Base-by-base conservation (phyloP, 2,797 vertebrate genomes). In the Clamator glandarius region DNA sequence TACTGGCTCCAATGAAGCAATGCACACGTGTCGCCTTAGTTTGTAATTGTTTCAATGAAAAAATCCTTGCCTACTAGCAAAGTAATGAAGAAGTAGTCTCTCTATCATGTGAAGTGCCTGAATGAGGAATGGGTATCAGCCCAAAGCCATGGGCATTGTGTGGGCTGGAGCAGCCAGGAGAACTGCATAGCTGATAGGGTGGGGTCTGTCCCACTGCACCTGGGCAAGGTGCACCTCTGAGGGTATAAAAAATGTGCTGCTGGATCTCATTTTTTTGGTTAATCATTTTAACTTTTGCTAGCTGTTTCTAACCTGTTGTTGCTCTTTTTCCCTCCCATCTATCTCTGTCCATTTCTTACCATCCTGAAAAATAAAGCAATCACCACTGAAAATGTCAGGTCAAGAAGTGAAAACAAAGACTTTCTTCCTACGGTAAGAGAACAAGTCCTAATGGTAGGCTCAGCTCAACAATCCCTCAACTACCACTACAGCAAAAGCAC, bases 21-120 rank as follows among this genome's bases (percentile, higher is more conserved):
- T 1, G 15, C 20, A 7, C 31, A 3, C 2, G 2, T 0, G 3
- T 23, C n/a, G 35, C 3, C 54, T 58, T 9, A 3, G 26, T 6
- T 73, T 59, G 41, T 14, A 9, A 52, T 13, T 1, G 0, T 42
- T 52, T 20, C 20, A n/a, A 0, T 26, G 35, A 36, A 51, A 41
- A 68, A 19, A 21, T 18, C 31, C 33, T 42, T 12, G 6, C 36
- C n/a, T 31, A 7, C 20, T 0, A 51, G 51, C 36, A 20, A 35
- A 46, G 42, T 17, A 12, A 5, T 4, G 17, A 19, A 23, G 55
- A 4, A 6, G 33, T 9, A 12, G 52, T 4, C 24, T 29, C 17
- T 11, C 39, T 26, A 1, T 15, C 25, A 5, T 2, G 2, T 23
- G 25, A 25, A 5, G 50, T 9, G 54, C 54, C 35, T 23, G 61